Percentiles rank a stretch among this genome's conserved stretches.
Evolutionary conservation across 2,113 vertebrate species (phyloP).

Genomic region (Muntiacus reevesi): DNA sequence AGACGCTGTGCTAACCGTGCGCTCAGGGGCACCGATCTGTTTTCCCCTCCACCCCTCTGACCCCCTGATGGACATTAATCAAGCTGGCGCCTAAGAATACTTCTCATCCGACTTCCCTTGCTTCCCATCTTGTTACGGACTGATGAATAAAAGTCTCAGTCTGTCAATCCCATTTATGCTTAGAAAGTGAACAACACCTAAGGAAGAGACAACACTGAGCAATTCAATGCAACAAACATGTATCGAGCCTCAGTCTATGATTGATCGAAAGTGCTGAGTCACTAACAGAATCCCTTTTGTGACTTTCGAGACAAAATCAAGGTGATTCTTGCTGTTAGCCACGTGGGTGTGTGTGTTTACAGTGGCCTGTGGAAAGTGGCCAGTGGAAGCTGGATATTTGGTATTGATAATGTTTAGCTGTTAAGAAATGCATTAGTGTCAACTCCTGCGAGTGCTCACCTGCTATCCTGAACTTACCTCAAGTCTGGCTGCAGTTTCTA

Average conservation of each 20-base stretch:
- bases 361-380: too few relatives aligned
- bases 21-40: constrained; percentile 39
- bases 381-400: neutral
- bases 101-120: constrained; percentile 60
- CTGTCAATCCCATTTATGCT: constrained; percentile 72
- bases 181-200: constrained; percentile 73
- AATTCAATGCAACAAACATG: constrained; percentile 9
- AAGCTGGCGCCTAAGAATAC: constrained; percentile 67
- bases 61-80: constrained; percentile 69
- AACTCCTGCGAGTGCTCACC: neutral
- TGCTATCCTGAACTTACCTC: neutral
- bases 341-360: neutral
- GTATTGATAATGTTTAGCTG: neutral
- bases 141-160: constrained; percentile 75
- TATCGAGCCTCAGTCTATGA: constrained; percentile 49
- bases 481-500: neutral
- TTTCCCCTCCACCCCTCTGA: constrained; percentile 30
- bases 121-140: constrained; percentile 44
- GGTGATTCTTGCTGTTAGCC: neutral
- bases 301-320: constrained; percentile 36
- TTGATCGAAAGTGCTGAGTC: constrained; percentile 42
- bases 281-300: constrained; percentile 42
- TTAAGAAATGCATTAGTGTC: neutral
- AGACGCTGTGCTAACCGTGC: neutral
- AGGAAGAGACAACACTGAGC: constrained; percentile 44